These are phyloP conservation scores for Cervus canadensis DNA, from an alignment of 2,113 vertebrate genomes.

Conservation along the genomic window DNA sequence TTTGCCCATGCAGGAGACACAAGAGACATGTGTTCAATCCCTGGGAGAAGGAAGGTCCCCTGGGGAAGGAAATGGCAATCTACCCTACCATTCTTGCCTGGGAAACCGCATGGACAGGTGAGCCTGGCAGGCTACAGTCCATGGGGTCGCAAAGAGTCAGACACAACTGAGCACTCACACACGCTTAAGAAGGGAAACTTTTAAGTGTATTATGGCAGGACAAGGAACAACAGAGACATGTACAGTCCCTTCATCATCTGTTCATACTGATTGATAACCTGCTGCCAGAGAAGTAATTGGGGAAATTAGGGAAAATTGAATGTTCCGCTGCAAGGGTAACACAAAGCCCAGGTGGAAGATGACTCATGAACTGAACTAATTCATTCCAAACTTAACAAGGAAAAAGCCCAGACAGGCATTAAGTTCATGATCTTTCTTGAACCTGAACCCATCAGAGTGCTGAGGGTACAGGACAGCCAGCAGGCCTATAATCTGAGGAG, in stretches of 20 bases:
- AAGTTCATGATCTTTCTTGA: neutral
- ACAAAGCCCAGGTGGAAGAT: neutral
- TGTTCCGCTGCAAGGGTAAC: neutral
- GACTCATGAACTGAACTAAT: neutral
- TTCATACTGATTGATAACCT: rapidly evolving
- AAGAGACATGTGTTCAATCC: neutral
- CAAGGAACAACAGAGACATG: neutral
- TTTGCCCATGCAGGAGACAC: neutral
- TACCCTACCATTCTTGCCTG: neutral
- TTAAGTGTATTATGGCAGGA: neutral
- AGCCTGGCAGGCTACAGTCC: neutral
- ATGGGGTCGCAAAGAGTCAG: neutral
- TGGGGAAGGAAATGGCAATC: neutral
- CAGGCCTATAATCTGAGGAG: neutral
- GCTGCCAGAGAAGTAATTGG: neutral
- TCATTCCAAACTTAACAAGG: neutral
- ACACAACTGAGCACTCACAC: neutral
- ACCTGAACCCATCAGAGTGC: neutral
- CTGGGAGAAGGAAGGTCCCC: neutral
- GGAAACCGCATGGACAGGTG: neutral
- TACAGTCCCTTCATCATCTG: neutral
- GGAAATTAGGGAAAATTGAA: neutral
- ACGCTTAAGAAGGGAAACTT: neutral
- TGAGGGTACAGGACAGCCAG: neutral
- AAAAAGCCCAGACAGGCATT: neutral